Base-by-base conservation (phyloP, 1,140 invertebrate species). In the Magallana gigas region DNA sequence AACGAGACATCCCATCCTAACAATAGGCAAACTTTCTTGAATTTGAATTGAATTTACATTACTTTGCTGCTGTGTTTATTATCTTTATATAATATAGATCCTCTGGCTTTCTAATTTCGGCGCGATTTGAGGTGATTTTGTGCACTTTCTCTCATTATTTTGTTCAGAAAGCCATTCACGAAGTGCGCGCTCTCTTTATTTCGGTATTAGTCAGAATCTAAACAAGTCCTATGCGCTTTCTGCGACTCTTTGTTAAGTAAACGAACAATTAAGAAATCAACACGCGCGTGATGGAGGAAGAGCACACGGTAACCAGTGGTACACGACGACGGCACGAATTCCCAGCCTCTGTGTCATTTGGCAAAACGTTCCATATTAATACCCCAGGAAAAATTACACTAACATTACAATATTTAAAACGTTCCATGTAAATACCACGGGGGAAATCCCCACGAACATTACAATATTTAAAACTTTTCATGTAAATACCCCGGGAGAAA, bases 221-320 rank as follows among this genome's bases (percentile, higher is more conserved):
- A 76, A 76, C 68, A 76, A 76, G 36, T 48, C 36, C 68, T 18
- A 76, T 29, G 29, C 23, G 36, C 23, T 29, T 76, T 76, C 68
- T 76, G 23, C 36, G 68, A 76, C 68, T 76, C 29, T 62, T 62
- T 62, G 14, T 76, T 76, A 76, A 76, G 68, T 76, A 76, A 76
- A 76, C 68, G 68, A 76, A 76, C 68, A 76, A 76, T 76, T 76
- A 29, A 29, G 23, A 76, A 76, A 76, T 76, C 8, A 29, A 76
- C 68, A 12, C 68, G 29, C 23, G 36, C 68, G 23, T 76, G 29
- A 76, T 76, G 23, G 68, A 76, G 36, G 68, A 76, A 76, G 8
- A 76, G 68, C 68, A 76, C 23, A 76, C 68, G 36, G 23, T 29
- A 29, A 23, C 68, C 23, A 76, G 14, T 29, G 68, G 68, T 29